A percentile compares a stretch with the other conserved stretches of the same genome.
phyloP scores from a whole-genome alignment of 1,140 invertebrate genomes.

The Phocides pigmalion region DNA sequence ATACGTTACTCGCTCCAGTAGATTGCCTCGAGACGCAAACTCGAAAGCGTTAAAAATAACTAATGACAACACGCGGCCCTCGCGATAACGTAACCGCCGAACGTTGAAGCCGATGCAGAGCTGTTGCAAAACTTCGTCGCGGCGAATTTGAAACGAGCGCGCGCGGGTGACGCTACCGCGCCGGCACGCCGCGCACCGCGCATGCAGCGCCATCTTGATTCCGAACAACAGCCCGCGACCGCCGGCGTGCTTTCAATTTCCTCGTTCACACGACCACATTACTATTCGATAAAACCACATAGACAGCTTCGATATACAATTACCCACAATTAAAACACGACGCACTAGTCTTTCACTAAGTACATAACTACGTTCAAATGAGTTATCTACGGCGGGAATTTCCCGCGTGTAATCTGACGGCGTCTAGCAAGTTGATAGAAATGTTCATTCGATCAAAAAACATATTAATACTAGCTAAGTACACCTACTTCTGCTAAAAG shows the following conservation, averaged over 20 bases:
- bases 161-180: constrained; percentile 73
- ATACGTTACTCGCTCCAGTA: constrained; percentile 62
- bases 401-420: constrained; percentile 74
- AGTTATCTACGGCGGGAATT: constrained; percentile 47
- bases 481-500: neutral
- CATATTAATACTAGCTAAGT: constrained; percentile 31
- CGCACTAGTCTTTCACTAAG: constrained; percentile 11
- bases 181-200: constrained; percentile 79
- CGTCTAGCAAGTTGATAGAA: constrained; percentile 53
- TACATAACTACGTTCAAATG: constrained; percentile 7
- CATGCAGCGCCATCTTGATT: constrained; percentile 78
- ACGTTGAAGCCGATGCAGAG: constrained; percentile 40
- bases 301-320: neutral
- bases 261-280: constrained; percentile 44
- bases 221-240: constrained; percentile 62
- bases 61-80: constrained; percentile 77
- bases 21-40: constrained; percentile 45
- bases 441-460: constrained; percentile 44
- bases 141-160: constrained; percentile 77
- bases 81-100: constrained; percentile 69
- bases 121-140: constrained; percentile 74
- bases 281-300: constrained; percentile 12
- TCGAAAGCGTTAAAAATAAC: constrained; percentile 78
- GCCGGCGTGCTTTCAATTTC: constrained; percentile 75
- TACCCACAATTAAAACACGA: constrained; percentile 12